Percentiles rank a stretch among this genome's conserved stretches.
These are phyloP conservation scores for Gephyroberyx darwinii DNA, from an alignment of 2,797 vertebrate genomes.

Conservation along the genomic window DNA sequence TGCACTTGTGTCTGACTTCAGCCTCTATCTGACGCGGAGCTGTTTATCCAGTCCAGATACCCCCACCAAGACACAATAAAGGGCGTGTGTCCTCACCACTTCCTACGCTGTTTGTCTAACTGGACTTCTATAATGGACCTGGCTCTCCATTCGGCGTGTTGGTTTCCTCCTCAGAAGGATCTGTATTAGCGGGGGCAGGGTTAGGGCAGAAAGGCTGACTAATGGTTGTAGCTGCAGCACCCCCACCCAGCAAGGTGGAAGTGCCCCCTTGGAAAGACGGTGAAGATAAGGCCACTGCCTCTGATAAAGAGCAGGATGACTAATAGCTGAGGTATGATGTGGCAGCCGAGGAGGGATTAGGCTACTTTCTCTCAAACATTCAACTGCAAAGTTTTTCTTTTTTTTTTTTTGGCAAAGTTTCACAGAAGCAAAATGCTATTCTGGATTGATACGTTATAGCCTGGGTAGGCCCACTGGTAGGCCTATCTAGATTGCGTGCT, in stretches of 20 bases:
- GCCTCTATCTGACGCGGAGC: slow-evolving; percentile 73
- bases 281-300: slow-evolving; percentile 69
- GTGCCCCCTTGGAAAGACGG: slow-evolving; percentile 42
- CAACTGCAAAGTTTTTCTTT: not conserved
- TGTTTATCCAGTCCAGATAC: slow-evolving; percentile 82
- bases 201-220: slow-evolving; percentile 59
- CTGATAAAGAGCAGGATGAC: slow-evolving; percentile 65
- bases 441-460: slow-evolving; percentile 28
- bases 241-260: slow-evolving; percentile 61
- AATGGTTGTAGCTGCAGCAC: slow-evolving; percentile 50
- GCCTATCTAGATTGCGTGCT: slow-evolving; percentile 53
- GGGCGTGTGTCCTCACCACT: slow-evolving; percentile 85
- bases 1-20: slow-evolving; percentile 83
- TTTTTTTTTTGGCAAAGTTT: not conserved
- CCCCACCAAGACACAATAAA: slow-evolving; percentile 85
- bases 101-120: slow-evolving; percentile 88
- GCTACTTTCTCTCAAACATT: slow-evolving; percentile 17
- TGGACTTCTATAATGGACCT: slow-evolving; percentile 85
- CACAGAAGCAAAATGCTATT: slow-evolving; percentile 10
- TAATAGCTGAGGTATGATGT: slow-evolving; percentile 60
- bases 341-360: slow-evolving; percentile 24
- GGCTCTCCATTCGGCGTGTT: slow-evolving; percentile 76
- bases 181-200: slow-evolving; percentile 50
- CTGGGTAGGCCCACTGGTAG: slow-evolving; percentile 20
- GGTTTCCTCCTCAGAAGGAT: slow-evolving; percentile 81